phyloP scores from a whole-genome alignment of 1,140 invertebrate species.

The Drosophila lacteicornis region DNA sequence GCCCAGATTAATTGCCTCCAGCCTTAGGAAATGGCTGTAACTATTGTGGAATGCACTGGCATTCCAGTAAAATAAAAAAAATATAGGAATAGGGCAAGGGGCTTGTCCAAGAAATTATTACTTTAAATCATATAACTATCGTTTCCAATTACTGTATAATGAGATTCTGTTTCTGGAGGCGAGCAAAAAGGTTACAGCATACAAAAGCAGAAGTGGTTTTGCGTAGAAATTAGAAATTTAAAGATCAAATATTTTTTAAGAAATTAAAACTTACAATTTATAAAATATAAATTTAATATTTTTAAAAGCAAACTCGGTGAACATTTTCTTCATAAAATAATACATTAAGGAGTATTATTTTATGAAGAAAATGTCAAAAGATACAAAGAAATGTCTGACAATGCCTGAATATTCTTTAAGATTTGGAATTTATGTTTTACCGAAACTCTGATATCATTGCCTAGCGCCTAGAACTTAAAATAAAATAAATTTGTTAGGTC shows the following conservation, averaged over 20 bases:
- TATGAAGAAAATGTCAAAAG: too few relatives aligned
- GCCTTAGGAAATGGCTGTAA: slow-evolving; percentile 15
- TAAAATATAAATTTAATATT: background rate
- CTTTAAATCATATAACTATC: background rate
- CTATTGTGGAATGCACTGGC: slow-evolving; percentile 21
- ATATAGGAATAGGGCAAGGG: background rate
- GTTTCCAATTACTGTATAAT: background rate
- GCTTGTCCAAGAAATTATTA: background rate
- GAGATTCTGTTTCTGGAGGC: too few relatives aligned
- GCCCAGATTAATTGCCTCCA: slow-evolving; percentile 69
- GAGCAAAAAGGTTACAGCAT: too few relatives aligned
- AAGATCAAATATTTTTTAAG: background rate
- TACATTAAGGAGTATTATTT: too few relatives aligned
- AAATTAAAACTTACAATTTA: background rate
- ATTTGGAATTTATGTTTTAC: too few relatives aligned
- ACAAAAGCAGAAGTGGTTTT: background rate
- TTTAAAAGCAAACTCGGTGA: too few relatives aligned
- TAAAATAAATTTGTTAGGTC: too few relatives aligned
- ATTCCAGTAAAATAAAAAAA: background rate
- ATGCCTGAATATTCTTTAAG: too few relatives aligned
- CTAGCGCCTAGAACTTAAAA: too few relatives aligned
- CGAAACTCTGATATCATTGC: too few relatives aligned
- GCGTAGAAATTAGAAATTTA: background rate
- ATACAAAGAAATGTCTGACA: too few relatives aligned
- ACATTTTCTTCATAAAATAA: too few relatives aligned